A percentile compares a stretch with the other conserved stretches of the same genome.
Conservation (phyloP, 2,797 vertebrate genomes). For the Liasis olivaceus region DNA sequence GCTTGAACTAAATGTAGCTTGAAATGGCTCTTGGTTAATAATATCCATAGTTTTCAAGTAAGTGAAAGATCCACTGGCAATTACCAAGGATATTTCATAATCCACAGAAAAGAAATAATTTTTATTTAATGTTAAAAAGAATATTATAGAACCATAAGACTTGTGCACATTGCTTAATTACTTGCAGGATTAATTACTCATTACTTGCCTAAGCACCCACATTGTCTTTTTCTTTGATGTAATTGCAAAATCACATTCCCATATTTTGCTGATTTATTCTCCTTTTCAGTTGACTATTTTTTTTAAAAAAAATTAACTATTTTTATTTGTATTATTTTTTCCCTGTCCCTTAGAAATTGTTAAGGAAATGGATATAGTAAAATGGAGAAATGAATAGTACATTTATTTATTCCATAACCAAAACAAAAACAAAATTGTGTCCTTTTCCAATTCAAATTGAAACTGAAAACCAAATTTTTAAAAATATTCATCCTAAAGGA, state of each 20-base stretch:
- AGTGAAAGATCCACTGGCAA: neutral
- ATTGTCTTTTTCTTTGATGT: constrained; percentile 4
- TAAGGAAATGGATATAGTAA: neutral
- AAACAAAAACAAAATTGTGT: no score
- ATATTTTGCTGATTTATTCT: constrained; percentile 33
- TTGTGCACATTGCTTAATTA: constrained; percentile 40
- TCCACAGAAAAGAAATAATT: neutral
- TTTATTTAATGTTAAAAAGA: constrained; percentile 35
- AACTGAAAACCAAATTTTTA: neutral
- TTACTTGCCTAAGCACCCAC: constrained; percentile 38
- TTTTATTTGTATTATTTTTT: neutral
- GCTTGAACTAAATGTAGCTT: neutral
- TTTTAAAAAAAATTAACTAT: neutral
- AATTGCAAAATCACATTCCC: constrained; percentile 24
- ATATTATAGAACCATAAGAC: constrained; percentile 33
- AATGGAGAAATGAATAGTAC: neutral
- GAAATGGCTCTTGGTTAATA: neutral
- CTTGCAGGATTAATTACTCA: constrained; percentile 40
- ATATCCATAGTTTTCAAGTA: constrained; percentile 1
- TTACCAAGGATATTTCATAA: constrained; percentile 1
- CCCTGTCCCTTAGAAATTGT: neutral
- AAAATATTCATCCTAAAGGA: neutral
- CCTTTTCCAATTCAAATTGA: neutral
- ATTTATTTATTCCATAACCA: neutral
- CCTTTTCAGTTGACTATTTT: neutral